These are phyloP conservation scores for Drosophila mercatorum DNA, from an alignment of 2,888 invertebrate species.

Conservation along the genomic window DNA sequence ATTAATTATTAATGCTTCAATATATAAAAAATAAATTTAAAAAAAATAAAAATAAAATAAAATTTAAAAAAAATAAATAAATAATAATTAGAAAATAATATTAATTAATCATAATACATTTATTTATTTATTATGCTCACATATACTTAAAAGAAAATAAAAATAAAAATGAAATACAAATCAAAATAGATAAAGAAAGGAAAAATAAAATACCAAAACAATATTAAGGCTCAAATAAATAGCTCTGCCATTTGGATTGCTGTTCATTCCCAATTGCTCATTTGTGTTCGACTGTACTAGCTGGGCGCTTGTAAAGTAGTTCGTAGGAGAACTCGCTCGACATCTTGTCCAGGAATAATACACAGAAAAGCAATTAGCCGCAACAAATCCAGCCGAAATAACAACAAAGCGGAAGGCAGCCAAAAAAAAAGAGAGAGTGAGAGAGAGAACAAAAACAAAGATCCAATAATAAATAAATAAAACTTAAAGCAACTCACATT, in stretches of 20 bases:
- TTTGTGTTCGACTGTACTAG: slow-evolving; percentile 5
- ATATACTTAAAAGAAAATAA: too few relatives aligned
- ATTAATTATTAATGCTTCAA: too few relatives aligned
- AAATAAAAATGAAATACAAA: too few relatives aligned
- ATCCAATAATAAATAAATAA: slow-evolving; percentile 65
- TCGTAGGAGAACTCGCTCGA: slow-evolving; percentile 2
- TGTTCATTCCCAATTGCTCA: neutral
- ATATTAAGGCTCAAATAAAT: neutral
- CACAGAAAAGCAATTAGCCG: slow-evolving; percentile 69
- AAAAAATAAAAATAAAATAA: too few relatives aligned
- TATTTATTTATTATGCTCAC: too few relatives aligned
- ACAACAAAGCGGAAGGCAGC: neutral
- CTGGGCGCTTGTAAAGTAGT: slow-evolving; percentile 1
- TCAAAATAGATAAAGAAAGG: too few relatives aligned
- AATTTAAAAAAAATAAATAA: too few relatives aligned
- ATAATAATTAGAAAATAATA: too few relatives aligned
- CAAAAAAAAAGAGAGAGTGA: neutral
- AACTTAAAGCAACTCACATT: slow-evolving; percentile 77
- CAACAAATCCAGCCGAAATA: slow-evolving; percentile 46
- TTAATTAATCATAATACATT: too few relatives aligned
- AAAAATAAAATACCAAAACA: neutral
- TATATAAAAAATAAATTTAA: too few relatives aligned
- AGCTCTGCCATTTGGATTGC: neutral
- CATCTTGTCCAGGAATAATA: slow-evolving; percentile 26
- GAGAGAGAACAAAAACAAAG: slow-evolving; percentile 25